These are phyloP conservation scores for Andrena fulva DNA, from an alignment of 2,888 invertebrate species.

Conservation along the genomic window DNA sequence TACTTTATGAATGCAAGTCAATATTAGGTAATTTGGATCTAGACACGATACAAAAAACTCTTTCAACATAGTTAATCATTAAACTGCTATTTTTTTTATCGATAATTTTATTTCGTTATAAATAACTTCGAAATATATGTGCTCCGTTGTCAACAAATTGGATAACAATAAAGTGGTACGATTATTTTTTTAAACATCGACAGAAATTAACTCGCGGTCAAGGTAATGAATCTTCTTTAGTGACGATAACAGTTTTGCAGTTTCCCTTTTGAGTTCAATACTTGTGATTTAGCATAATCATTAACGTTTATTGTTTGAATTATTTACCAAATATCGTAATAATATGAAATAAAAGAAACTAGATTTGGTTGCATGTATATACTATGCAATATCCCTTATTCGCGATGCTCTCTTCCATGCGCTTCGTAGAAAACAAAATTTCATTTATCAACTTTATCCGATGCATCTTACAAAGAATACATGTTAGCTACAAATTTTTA, in stretches of 20 bases:
- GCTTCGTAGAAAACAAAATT: constrained; percentile 12
- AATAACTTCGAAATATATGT: constrained; percentile 32
- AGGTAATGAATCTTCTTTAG: constrained; percentile 18
- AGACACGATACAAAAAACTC: constrained; percentile 33
- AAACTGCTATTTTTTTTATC: constrained; percentile 54
- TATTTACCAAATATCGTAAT: constrained; percentile 63
- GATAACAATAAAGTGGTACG: constrained; percentile 31
- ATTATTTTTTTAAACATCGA: constrained; percentile 53
- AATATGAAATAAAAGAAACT: constrained; percentile 50
- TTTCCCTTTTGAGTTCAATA: constrained; percentile 57
- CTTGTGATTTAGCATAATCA: constrained; percentile 75
- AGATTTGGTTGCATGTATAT: constrained; percentile 51
- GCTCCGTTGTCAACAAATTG: constrained; percentile 40
- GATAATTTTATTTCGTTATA: constrained; percentile 54
- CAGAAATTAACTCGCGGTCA: constrained; percentile 16
- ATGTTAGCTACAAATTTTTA: constrained; percentile 40
- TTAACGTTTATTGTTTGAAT: constrained; percentile 64
- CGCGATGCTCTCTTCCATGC: constrained; percentile 36
- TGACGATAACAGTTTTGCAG: constrained; percentile 54
- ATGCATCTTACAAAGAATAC: constrained; percentile 8
- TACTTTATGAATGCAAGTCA: constrained; percentile 48
- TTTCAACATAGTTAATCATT: constrained; percentile 34
- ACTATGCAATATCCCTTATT: constrained; percentile 33
- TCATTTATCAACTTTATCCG: constrained; percentile 33
- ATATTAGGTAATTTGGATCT: constrained; percentile 51